These are phyloP conservation scores for Mus spretus DNA, from an alignment of 2,797 vertebrate genomes.

Conservation along the genomic window DNA sequence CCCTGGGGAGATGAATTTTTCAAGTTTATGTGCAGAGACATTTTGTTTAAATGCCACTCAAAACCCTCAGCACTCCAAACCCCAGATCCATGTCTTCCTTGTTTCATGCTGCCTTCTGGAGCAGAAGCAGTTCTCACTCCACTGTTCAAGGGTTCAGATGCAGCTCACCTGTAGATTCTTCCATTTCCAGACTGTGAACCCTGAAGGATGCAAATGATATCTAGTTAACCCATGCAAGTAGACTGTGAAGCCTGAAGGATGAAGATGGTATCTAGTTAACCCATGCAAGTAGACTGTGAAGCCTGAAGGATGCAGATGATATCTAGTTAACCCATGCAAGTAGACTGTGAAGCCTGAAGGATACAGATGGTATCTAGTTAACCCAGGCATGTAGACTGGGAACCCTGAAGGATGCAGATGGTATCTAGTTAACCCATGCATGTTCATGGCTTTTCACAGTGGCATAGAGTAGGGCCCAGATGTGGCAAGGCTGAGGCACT, in stretches of 20 bases:
- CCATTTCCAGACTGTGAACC: neutral
- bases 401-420: neutral
- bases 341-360: neutral
- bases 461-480: neutral
- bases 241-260: neutral
- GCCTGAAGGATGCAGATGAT: neutral
- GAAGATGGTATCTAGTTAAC: neutral
- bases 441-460: neutral
- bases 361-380: neutral
- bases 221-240: neutral
- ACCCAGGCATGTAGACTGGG: neutral
- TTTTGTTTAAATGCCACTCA: neutral
- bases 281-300: neutral
- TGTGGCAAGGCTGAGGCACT: neutral
- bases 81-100: neutral
- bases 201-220: neutral
- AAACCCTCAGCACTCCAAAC: neutral
- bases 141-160: neutral
- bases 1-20: neutral
- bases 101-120: neutral
- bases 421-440: neutral
- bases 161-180: neutral
- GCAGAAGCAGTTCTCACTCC: neutral
- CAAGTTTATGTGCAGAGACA: too few relatives aligned
- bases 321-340: neutral